phyloP scores from a whole-genome alignment of 2,113 vertebrate species.

The Apaloderma vittatum region DNA sequence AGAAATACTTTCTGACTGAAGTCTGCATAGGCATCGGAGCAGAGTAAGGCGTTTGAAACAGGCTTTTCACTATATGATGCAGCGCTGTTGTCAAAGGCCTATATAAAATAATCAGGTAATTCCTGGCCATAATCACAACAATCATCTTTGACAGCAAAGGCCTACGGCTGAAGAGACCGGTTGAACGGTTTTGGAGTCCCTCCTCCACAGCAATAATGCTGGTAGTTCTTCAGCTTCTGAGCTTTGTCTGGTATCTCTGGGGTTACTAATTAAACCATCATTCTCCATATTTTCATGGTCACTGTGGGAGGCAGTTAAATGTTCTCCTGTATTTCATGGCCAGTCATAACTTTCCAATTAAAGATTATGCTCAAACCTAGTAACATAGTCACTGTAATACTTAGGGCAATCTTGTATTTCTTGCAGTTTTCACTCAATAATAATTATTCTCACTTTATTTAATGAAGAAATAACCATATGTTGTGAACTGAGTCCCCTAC shows the following conservation, averaged over 20 bases:
- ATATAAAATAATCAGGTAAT: slow-evolving; percentile 46
- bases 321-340: slow-evolving; percentile 19
- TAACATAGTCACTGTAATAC: neutral
- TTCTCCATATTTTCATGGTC: slow-evolving; percentile 37
- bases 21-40: neutral
- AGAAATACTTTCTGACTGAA: slow-evolving; percentile 65
- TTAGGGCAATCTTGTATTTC: neutral
- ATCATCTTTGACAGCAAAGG: slow-evolving; percentile 5
- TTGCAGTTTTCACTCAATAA: neutral
- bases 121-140: slow-evolving; percentile 30
- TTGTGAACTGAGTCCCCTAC: neutral
- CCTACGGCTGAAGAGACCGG: neutral
- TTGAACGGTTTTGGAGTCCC: neutral
- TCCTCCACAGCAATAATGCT: neutral
- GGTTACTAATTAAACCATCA: slow-evolving; percentile 60
- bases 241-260: slow-evolving; percentile 7
- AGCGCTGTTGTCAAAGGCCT: neutral
- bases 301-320: slow-evolving; percentile 30
- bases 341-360: slow-evolving; percentile 48
- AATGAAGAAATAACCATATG: neutral
- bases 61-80: neutral
- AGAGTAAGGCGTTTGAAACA: slow-evolving; percentile 6
- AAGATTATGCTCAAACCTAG: slow-evolving; percentile 29
- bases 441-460: neutral
- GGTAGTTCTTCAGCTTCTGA: neutral